These are phyloP conservation scores for Tetramorium parvispinum DNA, from an alignment of 1,140 invertebrate genomes.

Conservation along the genomic window DNA sequence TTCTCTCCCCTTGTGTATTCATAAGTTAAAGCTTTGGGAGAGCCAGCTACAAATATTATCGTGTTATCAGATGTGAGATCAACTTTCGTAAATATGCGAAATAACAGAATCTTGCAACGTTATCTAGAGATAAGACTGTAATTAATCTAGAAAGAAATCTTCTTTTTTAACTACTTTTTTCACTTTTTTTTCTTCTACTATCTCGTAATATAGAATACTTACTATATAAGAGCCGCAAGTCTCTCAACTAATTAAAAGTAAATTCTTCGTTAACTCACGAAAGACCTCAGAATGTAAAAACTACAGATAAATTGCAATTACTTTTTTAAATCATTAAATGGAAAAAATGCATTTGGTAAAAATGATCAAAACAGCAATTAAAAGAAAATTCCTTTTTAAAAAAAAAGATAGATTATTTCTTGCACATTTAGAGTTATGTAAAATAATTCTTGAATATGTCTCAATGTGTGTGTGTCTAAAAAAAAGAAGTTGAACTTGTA, in stretches of 20 bases:
- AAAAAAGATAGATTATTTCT: neutral
- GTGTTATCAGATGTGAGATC: constrained; percentile 17
- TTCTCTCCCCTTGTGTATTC: neutral
- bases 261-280: neutral
- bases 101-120: neutral
- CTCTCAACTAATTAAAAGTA: neutral
- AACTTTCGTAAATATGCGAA: constrained; percentile 18
- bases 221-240: neutral
- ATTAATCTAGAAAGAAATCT: neutral
- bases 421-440: neutral
- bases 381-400: neutral
- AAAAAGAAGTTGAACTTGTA: neutral
- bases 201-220: neutral
- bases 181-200: neutral
- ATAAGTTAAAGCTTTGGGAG: neutral
- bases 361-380: neutral
- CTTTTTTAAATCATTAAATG: neutral
- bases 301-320: neutral
- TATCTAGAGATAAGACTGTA: constrained; percentile 32
- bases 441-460: neutral
- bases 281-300: neutral
- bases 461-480: neutral
- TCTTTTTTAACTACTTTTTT: neutral
- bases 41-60: neutral
- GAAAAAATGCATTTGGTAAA: neutral